These are phyloP conservation scores for Antheraea mylitta DNA, from an alignment of 1,140 invertebrate genomes.

Conservation along the genomic window DNA sequence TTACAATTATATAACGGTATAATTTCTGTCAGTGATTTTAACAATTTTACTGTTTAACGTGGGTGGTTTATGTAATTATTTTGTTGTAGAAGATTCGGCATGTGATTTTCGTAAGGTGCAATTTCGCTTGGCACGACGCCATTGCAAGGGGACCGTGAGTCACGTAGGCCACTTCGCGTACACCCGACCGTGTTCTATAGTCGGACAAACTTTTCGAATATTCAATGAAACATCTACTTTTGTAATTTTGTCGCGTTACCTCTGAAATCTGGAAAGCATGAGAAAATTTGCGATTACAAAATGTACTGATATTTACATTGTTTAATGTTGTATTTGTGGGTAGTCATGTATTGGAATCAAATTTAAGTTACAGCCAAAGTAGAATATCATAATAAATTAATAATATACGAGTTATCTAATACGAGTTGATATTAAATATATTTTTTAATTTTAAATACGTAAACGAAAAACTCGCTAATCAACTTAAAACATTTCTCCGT, in stretches of 20 bases:
- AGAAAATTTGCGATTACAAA: constrained; percentile 10
- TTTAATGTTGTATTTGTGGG: not conserved
- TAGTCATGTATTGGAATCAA: not conserved
- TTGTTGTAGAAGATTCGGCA: not conserved
- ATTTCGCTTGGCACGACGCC: constrained; percentile 62
- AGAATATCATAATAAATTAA: no score
- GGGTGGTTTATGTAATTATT: constrained; percentile 9
- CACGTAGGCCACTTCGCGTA: constrained; percentile 70
- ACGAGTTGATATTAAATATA: no score
- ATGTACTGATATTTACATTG: not conserved
- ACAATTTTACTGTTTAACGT: constrained; percentile 4
- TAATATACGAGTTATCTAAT: no score
- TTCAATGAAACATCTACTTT: constrained; percentile 5
- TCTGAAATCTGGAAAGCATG: constrained; percentile 38
- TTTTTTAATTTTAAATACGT: no score
- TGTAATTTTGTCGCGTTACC: constrained; percentile 34
- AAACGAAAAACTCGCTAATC: no score
- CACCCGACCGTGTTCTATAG: constrained; percentile 44
- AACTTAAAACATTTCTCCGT: no score
- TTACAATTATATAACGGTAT: constrained; percentile 38
- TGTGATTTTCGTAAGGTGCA: constrained; percentile 56
- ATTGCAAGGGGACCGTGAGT: constrained; percentile 62
- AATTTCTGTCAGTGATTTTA: constrained; percentile 4
- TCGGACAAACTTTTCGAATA: not conserved
- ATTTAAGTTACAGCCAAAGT: not conserved